A percentile compares a stretch with the other conserved stretches of the same genome.
Evolutionary conservation across 2,797 vertebrate species (phyloP).

Genomic region (Clamator glandarius): DNA sequence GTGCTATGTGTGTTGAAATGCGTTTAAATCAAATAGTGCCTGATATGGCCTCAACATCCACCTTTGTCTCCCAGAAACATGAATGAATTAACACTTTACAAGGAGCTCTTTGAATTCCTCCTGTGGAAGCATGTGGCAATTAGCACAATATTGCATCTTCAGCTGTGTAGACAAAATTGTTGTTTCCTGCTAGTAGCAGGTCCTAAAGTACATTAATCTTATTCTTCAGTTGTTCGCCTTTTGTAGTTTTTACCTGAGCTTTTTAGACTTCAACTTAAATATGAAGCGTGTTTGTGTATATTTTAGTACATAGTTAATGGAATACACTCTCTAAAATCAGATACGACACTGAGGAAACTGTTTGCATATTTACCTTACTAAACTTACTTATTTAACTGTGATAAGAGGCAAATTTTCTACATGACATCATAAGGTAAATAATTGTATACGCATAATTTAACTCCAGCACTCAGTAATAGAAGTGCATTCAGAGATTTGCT

Average conservation of each 20-base stretch:
- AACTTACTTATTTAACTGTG: not conserved
- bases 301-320: not conserved
- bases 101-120: not conserved
- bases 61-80: not conserved
- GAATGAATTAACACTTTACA: not conserved
- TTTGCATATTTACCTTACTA: not conserved
- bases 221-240: not conserved
- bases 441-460: not conserved
- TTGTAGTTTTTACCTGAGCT: not conserved
- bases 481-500: not conserved
- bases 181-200: not conserved
- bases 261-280: not conserved
- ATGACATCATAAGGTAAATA: not conserved
- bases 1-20: not conserved
- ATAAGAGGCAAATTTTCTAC: not conserved
- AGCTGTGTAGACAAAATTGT: not conserved
- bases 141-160: not conserved
- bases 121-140: not conserved
- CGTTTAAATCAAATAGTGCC: not conserved
- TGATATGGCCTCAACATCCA: not conserved
- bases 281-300: not conserved
- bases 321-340: not conserved
- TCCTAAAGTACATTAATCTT: not conserved
- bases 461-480: not conserved
- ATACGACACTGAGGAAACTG: not conserved